These are phyloP conservation scores for Cepaea nemoralis DNA, from an alignment of 1,140 invertebrate species.

Conservation along the genomic window DNA sequence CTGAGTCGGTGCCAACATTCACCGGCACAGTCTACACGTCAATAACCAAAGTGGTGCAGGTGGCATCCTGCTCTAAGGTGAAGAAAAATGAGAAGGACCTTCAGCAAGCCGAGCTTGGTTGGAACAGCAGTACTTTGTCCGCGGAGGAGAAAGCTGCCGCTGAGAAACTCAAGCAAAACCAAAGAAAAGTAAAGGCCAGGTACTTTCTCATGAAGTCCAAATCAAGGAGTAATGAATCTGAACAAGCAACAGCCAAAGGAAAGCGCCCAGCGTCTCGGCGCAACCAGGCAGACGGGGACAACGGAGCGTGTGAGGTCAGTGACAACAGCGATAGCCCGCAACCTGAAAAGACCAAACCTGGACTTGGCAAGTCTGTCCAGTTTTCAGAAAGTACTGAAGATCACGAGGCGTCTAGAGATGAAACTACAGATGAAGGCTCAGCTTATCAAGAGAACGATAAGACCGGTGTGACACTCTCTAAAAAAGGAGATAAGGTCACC, in stretches of 20 bases:
- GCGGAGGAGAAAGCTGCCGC: not conserved
- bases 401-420: not conserved
- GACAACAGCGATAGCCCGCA: not conserved
- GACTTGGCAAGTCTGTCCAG: conserved; percentile 20
- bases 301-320: not conserved
- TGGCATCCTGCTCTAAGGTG: not conserved
- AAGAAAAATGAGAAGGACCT: conserved; percentile 22
- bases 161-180: not conserved
- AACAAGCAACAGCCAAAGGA: not conserved
- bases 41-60: conserved; percentile 7
- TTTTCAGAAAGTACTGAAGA: conserved; percentile 30
- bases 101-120: conserved; percentile 20
- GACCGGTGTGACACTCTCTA: too few species aligned
- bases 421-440: not conserved
- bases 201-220: conserved; percentile 10
- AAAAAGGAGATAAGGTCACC: too few species aligned
- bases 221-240: not conserved
- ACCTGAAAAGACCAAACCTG: not conserved
- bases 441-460: not conserved
- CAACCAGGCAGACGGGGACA: not conserved
- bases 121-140: conserved; percentile 11
- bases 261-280: not conserved
- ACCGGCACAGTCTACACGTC: not conserved
- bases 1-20: conserved; percentile 1
- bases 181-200: not conserved